Base-by-base conservation (phyloP, 2,797 vertebrate species). In the Lutjanus campechanus region DNA sequence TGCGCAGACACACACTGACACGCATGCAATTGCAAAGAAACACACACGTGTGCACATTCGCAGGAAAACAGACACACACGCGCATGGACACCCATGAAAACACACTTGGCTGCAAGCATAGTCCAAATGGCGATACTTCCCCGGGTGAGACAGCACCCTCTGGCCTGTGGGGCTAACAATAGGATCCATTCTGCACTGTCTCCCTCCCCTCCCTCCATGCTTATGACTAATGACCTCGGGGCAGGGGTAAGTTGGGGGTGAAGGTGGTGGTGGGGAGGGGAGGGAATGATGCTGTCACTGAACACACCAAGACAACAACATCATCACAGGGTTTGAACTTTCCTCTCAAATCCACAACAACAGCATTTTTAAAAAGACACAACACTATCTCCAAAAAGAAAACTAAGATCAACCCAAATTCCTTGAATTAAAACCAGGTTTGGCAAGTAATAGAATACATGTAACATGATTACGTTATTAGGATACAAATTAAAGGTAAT, bases 161-260 rank as follows among this genome's bases (percentile, higher is more conserved):
- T 74, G 89, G 88, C 89, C 90, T 68, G 79, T 56, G 76, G 79
- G 83, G 70, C 77, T 49, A 85, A 94, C 92, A 94, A 94, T 93
- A 85, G 91, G 85, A 85, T 85, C 88, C 87, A 93, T 95, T 94
- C 93, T 94, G 82, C 71, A 65, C 83, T 55, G 62, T 85, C 88
- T 73, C 81, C 84, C 63, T 55, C 69, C 83, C 83, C 50, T 68
- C 73, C 47, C 75, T 68, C 55, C 50, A 19, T 70, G 76, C 82
- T 81, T 82, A 87, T 91, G 92, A 93, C 89, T 89, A 88, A 93
- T 85, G 84, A 90, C 89, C 79, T 86, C 64, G 22, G 85, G 80
- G 82, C 79, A 85, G 82, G 91, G 92, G 89, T 85, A 75, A 90
- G 74, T 76, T 83, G 75, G 86, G 85, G 86, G 90, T 91, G 85